Evolutionary conservation across 2,797 vertebrate species (phyloP), one percentile per base, ranked within the genome.

Genomic region (Cossypha polioptera): DNA sequence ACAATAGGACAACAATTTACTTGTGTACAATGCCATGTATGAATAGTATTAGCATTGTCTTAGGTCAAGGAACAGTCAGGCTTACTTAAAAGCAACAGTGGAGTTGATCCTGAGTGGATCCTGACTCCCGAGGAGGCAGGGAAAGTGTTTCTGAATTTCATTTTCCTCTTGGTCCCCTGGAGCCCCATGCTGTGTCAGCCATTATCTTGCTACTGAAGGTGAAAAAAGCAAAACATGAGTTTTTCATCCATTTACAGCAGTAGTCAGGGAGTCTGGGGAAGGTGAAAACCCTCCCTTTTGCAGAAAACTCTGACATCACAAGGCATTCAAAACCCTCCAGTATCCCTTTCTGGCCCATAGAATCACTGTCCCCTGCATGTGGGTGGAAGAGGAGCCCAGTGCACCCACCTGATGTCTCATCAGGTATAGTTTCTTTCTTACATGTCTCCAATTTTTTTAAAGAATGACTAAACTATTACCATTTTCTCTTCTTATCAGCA

Each of bases 301-400:
- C 26, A 31, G 59, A 17, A 42, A 24, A 29, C 3, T 25, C 31
- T 0, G 1, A 47, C 13, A 66, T 13, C 35, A 75, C 47, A 73
- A 13, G 20, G 42, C 63, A 79, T 51, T 36, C 25, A 42, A 79
- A 78, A 50, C 8, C 5, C 33, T 48, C 12, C 11, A 2, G 68
- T 13, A 68, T 29, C 11, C 15, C 19, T 24, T 43, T 31, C 63
- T 5, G 28, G 19, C 16, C 59, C 35, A 13, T 5, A 11, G 5
- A 25, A 61, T 26, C 16, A 1, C 4, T 25, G 55, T 26, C 5
- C 14, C 61, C 22, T 8, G 1, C 16, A 38, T 0, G 0, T 29
- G 36, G 6, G 15, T 14, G 15, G 25, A 47, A 40, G 21, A 51
- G 48, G 33, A 83, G 42, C 16, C 5, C 77, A 69, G 10, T 2